phyloP scores from a whole-genome alignment of 2,113 vertebrate genomes.

The Neopipo cinnamomea region DNA sequence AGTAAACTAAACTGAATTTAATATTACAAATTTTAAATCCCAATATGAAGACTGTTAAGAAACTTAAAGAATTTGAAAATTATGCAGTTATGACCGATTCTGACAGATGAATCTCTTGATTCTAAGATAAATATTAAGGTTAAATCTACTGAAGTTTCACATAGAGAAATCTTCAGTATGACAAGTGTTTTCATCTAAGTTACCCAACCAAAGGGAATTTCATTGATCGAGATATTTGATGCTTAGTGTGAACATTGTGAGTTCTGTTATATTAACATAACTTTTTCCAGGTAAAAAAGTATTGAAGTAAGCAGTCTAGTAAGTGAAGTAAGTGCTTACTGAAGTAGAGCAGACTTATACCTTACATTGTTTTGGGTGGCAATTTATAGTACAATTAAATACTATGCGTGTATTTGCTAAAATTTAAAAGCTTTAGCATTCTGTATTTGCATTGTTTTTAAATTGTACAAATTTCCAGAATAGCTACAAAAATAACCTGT shows the following conservation, averaged over 20 bases:
- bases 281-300: not conserved
- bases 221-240: not conserved
- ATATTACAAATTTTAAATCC: not conserved
- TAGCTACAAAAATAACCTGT: not conserved
- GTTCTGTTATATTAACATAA: not conserved
- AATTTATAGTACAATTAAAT: not conserved
- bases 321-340: too few relatives aligned
- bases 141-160: not conserved
- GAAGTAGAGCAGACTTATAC: not conserved
- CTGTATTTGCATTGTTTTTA: not conserved
- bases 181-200: not conserved
- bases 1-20: not conserved
- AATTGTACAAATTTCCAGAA: not conserved
- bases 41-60: not conserved
- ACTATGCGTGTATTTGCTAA: not conserved
- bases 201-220: not conserved
- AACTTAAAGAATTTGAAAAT: not conserved
- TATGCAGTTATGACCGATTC: not conserved
- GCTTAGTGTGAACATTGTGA: not conserved
- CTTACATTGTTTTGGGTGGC: not conserved
- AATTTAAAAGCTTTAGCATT: not conserved
- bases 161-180: not conserved
- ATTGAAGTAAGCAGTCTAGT: not conserved
- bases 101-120: not conserved
- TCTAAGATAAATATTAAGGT: not conserved